Percentiles rank a stretch among this genome's conserved stretches.
Conservation (phyloP, 2,113 vertebrate species). For the Laticauda laticaudata region DNA sequence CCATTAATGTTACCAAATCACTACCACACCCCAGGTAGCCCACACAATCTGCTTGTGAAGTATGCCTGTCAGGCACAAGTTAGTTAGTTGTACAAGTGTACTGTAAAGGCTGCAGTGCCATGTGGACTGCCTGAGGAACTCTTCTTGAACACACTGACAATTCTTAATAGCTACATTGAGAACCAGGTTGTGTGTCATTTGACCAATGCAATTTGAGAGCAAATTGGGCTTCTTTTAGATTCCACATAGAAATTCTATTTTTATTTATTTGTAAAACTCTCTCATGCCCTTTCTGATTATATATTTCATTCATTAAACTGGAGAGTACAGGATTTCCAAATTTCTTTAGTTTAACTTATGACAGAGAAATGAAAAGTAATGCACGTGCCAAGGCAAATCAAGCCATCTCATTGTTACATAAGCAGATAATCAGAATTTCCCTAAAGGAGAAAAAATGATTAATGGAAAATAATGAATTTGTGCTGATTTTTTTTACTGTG, state of each 20-base stretch:
- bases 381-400: background rate
- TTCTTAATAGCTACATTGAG: background rate
- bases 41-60: background rate
- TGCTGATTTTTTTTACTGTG: background rate
- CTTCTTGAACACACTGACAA: background rate
- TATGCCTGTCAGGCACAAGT: background rate
- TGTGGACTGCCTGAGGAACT: background rate
- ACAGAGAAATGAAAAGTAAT: background rate
- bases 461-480: background rate
- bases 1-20: background rate
- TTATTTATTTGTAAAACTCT: background rate
- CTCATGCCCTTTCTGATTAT: background rate
- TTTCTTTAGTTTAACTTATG: background rate
- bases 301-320: background rate
- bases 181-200: background rate
- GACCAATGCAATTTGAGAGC: background rate
- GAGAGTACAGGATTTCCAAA: background rate
- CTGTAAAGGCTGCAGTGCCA: background rate
- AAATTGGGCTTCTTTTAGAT: background rate
- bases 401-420: background rate
- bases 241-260: background rate
- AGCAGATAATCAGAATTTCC: background rate
- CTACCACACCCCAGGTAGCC: background rate
- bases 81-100: background rate
- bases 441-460: background rate